phyloP scores from a whole-genome alignment of 2,888 invertebrate genomes.

The Cheilosia grossa region DNA sequence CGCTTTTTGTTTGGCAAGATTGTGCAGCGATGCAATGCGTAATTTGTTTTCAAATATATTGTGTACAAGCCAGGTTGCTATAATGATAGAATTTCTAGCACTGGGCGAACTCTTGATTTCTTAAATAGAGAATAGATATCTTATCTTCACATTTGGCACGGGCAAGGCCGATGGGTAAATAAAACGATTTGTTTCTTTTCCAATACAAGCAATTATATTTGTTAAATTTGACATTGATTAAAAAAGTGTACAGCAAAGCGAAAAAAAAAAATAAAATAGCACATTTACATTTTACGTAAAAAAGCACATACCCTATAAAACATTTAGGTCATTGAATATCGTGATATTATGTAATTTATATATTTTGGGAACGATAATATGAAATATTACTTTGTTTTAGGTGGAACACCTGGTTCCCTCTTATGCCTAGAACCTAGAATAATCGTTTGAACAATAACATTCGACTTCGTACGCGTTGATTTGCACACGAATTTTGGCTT shows the following conservation, averaged over 20 bases:
- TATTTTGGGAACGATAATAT: slow-evolving; percentile 4
- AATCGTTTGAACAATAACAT: slow-evolving; percentile 79
- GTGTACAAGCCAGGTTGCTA: too few relatives aligned
- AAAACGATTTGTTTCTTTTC: slow-evolving; percentile 1
- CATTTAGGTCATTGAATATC: slow-evolving; percentile 1
- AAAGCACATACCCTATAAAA: slow-evolving; percentile 31
- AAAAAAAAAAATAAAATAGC: not conserved
- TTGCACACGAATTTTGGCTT: slow-evolving; percentile 69
- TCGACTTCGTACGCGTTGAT: slow-evolving; percentile 76
- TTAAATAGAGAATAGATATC: too few relatives aligned
- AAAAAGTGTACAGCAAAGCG: not conserved
- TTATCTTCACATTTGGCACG: too few relatives aligned
- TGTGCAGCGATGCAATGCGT: too few relatives aligned
- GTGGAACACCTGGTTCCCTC: slow-evolving; percentile 16
- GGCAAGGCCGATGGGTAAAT: not conserved
- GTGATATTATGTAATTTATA: not conserved
- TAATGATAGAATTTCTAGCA: too few relatives aligned
- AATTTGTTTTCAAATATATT: too few relatives aligned
- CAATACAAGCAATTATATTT: slow-evolving; percentile 23
- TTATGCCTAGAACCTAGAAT: slow-evolving; percentile 77
- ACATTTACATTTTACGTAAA: slow-evolving; percentile 22
- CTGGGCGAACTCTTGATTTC: too few relatives aligned
- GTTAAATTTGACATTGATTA: slow-evolving; percentile 2
- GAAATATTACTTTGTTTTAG: slow-evolving; percentile 32
- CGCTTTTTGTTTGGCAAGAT: too few relatives aligned